phyloP scores from a whole-genome alignment of 2,797 vertebrate genomes.

The Alfaro cultratus region DNA sequence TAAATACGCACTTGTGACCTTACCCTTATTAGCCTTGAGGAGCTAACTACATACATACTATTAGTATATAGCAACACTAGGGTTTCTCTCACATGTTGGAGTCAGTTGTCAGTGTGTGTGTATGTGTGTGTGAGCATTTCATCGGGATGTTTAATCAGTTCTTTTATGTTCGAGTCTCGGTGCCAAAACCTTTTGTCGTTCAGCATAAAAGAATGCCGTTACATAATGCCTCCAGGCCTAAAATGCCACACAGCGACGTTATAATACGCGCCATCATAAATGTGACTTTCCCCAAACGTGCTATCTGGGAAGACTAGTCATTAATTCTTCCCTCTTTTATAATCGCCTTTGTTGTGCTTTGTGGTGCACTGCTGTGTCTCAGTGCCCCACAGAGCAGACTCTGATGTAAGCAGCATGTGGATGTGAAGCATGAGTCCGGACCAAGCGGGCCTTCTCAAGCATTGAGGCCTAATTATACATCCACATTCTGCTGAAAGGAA shows the following conservation, averaged over 20 bases:
- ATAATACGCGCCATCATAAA: background rate
- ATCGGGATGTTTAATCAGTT: background rate
- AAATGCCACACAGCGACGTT: slow-evolving; percentile 4
- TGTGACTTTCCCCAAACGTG: background rate
- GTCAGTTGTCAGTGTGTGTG: background rate
- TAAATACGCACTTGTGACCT: background rate
- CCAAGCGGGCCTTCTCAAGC: background rate
- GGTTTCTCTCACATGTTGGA: background rate
- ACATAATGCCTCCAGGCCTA: background rate
- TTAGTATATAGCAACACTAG: background rate
- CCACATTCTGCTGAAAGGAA: background rate
- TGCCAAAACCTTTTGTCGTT: background rate
- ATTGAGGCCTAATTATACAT: slow-evolving; percentile 16
- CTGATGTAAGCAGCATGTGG: slow-evolving; percentile 16
- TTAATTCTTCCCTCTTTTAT: slow-evolving; percentile 1
- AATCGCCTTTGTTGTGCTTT: background rate
- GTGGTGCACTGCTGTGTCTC: background rate
- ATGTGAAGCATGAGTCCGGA: slow-evolving; percentile 1
- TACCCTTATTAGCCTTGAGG: background rate
- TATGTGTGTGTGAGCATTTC: background rate
- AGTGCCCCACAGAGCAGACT: slow-evolving; percentile 12
- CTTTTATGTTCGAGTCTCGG: background rate
- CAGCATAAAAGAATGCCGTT: background rate
- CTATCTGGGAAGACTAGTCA: background rate
- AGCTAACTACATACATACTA: background rate